Conservation (phyloP, 2,113 vertebrate species). For the Mixornis gularis region DNA sequence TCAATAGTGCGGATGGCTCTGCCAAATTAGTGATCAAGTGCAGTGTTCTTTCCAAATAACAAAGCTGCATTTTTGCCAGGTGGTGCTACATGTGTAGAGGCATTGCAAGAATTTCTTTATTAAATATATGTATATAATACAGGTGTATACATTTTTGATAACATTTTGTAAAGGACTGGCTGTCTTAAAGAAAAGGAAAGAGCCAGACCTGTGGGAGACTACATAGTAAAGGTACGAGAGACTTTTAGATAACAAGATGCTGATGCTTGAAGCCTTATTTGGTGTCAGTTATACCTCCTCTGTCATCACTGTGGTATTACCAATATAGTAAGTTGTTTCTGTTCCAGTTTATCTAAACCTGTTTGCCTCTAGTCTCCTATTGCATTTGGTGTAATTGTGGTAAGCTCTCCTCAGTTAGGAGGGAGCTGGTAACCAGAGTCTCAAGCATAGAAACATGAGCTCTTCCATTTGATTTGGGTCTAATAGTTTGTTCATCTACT, state of each 20-base stretch:
- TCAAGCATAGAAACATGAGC: not conserved
- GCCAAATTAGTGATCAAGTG: not conserved
- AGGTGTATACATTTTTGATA: not conserved
- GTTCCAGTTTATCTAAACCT: not conserved
- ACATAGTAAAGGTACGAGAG: not conserved
- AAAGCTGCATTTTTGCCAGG: not conserved
- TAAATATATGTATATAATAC: not conserved
- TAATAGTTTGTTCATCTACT: not conserved
- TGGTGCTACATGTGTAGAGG: too few relatives aligned
- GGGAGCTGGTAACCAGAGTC: not conserved
- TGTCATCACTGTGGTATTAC: not conserved
- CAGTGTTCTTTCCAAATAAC: not conserved
- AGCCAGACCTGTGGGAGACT: not conserved
- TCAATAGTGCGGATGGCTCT: not conserved
- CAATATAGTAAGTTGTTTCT: not conserved
- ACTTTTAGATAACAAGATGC: not conserved
- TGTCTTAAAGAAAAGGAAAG: not conserved
- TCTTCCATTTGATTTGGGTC: not conserved
- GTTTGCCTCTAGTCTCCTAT: not conserved
- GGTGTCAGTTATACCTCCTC: not conserved
- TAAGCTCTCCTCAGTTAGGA: not conserved
- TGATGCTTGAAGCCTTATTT: not conserved
- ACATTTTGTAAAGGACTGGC: not conserved
- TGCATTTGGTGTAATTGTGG: not conserved
- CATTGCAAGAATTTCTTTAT: not conserved